phyloP scores from a whole-genome alignment of 1,140 invertebrate species.

The Aradophagus sp. region DNA sequence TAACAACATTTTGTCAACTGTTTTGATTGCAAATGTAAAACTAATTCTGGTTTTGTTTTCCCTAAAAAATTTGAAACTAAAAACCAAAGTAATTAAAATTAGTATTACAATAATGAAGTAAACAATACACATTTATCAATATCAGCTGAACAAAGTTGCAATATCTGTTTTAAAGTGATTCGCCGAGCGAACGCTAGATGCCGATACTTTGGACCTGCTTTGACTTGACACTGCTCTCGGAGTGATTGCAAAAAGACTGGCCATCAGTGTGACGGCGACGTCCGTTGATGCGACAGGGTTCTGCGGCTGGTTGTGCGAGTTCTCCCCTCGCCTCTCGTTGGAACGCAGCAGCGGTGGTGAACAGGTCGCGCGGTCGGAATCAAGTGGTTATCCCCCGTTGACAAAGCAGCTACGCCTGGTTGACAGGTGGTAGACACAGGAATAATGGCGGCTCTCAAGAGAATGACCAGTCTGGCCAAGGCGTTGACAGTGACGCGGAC shows the following conservation, averaged over 20 bases:
- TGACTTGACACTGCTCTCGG: no score
- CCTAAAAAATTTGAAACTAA: no score
- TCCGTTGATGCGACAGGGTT: constrained; percentile 1
- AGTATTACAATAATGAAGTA: no score
- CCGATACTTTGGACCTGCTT: no score
- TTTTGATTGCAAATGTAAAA: no score
- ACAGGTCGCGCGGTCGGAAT: neutral
- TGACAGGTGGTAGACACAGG: constrained; percentile 39
- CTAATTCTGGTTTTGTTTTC: no score
- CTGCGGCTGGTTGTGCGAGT: neutral
- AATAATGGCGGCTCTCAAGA: constrained; percentile 67
- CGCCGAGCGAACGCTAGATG: no score
- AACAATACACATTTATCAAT: no score
- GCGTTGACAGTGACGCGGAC: constrained; percentile 56
- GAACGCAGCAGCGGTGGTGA: neutral
- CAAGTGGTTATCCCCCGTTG: neutral
- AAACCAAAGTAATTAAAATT: no score
- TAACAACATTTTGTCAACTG: no score
- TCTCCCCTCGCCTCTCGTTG: neutral
- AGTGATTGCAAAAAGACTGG: constrained; percentile 18
- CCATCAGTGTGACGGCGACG: constrained; percentile 19
- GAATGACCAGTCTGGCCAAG: constrained; percentile 62
- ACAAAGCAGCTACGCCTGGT: constrained; percentile 2
- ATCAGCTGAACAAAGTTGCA: no score
- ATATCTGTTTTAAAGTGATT: no score